These are phyloP conservation scores for Drosophila rhopaloa DNA, from an alignment of 1,140 invertebrate genomes.

Conservation along the genomic window DNA sequence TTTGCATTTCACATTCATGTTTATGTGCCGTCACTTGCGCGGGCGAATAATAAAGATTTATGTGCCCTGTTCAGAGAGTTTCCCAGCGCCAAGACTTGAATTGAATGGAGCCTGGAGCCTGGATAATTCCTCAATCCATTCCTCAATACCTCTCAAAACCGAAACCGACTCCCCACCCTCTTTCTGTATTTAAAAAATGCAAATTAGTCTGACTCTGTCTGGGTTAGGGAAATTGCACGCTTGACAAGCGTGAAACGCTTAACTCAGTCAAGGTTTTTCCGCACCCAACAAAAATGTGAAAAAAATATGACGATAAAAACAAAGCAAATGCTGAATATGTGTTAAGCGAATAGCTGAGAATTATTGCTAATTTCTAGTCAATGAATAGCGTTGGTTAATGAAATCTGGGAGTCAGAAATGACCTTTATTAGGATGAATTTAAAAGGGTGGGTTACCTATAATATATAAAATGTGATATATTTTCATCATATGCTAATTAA, in stretches of 20 bases:
- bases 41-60: conserved; percentile 60
- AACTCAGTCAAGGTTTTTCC: conserved; percentile 56
- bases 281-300: conserved; percentile 8
- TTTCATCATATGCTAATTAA: conserved; percentile 25
- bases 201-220: conserved; percentile 8
- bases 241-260: conserved; percentile 35
- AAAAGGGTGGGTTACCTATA: not conserved
- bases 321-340: conserved; percentile 29
- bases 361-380: conserved; percentile 59
- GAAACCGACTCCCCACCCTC: not conserved
- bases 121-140: conserved; percentile 2
- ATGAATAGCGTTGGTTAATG: conserved; percentile 24
- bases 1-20: conserved; percentile 67
- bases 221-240: conserved; percentile 14
- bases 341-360: conserved; percentile 35
- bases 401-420: conserved; percentile 12
- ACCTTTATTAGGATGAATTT: conserved; percentile 8
- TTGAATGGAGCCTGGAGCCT: conserved; percentile 1
- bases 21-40: conserved; percentile 43
- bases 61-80: not conserved
- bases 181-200: conserved; percentile 11
- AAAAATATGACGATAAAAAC: conserved; percentile 14
- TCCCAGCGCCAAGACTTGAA: not conserved
- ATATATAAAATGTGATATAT: not conserved
- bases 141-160: not conserved